phyloP scores from a whole-genome alignment of 2,797 vertebrate species.

The Psittacula derbiana region DNA sequence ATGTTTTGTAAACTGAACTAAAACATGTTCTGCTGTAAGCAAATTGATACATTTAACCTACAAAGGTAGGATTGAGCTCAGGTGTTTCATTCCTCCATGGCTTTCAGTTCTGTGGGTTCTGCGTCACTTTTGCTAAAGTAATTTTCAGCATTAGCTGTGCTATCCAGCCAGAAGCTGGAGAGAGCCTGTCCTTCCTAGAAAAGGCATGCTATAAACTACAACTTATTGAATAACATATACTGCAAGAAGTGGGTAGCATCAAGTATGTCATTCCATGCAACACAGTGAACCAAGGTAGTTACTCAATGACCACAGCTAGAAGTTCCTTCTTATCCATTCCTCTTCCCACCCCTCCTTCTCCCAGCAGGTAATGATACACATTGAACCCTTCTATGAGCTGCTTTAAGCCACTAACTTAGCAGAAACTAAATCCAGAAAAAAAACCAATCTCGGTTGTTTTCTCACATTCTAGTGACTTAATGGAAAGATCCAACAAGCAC shows the following conservation, averaged over 20 bases:
- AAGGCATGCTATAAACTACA: neutral
- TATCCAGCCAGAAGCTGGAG: neutral
- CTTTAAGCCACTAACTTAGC: neutral
- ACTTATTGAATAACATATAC: neutral
- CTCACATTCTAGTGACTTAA: neutral
- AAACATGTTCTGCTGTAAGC: neutral
- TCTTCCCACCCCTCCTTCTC: accelerated
- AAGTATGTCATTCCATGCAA: neutral
- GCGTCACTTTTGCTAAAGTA: neutral
- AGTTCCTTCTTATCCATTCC: neutral
- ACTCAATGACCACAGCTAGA: neutral
- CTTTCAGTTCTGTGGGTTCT: neutral
- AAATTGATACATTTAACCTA: neutral
- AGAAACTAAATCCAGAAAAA: neutral
- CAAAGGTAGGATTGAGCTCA: neutral
- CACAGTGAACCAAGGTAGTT: neutral
- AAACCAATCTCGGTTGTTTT: neutral
- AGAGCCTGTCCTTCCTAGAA: neutral
- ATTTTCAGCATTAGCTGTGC: neutral
- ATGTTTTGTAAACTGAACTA: neutral
- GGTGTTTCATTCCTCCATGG: neutral
- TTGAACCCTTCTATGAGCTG: neutral
- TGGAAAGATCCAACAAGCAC: neutral
- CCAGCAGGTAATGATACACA: neutral
- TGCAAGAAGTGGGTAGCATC: neutral